A percentile compares a stretch with the other conserved stretches of the same genome.
phyloP scores from a whole-genome alignment of 2,113 vertebrate genomes.

The Dipodomys stephensi region DNA sequence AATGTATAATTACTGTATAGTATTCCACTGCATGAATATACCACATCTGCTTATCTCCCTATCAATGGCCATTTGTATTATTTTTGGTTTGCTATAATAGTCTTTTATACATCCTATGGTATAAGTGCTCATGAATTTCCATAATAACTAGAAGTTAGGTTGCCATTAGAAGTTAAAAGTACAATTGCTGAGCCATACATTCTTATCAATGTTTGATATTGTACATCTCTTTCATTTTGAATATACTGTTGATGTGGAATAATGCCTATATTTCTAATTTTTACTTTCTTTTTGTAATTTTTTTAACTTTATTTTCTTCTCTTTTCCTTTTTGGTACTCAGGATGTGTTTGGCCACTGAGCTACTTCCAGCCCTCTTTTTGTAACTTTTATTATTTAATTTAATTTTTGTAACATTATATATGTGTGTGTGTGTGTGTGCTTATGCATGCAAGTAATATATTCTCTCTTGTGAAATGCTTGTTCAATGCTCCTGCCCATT shows the following conservation, averaged over 20 bases:
- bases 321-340: too few relatives aligned
- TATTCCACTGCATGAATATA: background rate
- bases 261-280: background rate
- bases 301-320: too few relatives aligned
- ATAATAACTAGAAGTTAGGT: background rate
- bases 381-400: too few relatives aligned
- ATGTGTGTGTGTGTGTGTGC: too few relatives aligned
- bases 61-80: background rate
- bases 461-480: slow-evolving; percentile 25
- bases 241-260: background rate
- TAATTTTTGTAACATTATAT: too few relatives aligned
- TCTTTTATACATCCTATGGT: background rate
- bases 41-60: background rate
- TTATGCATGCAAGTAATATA: too few relatives aligned
- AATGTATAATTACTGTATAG: background rate
- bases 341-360: too few relatives aligned
- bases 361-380: too few relatives aligned
- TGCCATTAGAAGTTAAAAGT: background rate
- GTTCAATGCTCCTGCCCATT: background rate
- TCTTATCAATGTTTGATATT: background rate
- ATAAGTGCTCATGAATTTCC: background rate
- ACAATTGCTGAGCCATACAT: slow-evolving; percentile 13
- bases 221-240: background rate
- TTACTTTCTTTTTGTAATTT: background rate
- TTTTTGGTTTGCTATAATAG: background rate